phyloP scores from a whole-genome alignment of 2,113 vertebrate species.

The Leptodactylus fuscus region DNA sequence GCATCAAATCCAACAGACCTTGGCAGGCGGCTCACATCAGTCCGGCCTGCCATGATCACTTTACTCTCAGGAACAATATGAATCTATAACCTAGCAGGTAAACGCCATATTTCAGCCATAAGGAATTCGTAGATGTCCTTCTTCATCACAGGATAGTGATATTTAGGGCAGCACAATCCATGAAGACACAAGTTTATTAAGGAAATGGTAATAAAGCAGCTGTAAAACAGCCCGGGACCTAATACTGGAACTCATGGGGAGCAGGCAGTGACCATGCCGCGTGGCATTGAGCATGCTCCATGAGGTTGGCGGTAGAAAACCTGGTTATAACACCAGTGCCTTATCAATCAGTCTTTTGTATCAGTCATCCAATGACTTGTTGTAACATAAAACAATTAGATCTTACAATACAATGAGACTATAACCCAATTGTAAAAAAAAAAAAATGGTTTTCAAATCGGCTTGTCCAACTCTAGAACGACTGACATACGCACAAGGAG shows the following conservation, averaged over 20 bases:
- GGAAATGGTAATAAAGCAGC: background rate
- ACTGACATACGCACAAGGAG: background rate
- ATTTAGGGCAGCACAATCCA: background rate
- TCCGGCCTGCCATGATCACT: background rate
- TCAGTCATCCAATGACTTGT: background rate
- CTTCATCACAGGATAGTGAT: background rate
- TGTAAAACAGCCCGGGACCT: background rate
- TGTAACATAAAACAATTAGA: background rate
- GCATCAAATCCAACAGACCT: background rate
- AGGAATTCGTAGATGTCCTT: background rate
- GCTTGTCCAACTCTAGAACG: background rate
- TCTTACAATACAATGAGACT: background rate
- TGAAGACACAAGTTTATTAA: background rate
- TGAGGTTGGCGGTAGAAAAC: background rate
- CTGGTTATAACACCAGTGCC: constrained; percentile 52
- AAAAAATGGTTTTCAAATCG: background rate
- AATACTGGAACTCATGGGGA: background rate
- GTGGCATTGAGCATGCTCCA: constrained; percentile 41
- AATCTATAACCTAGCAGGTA: background rate
- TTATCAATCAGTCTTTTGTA: constrained; percentile 9
- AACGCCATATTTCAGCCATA: constrained; percentile 7
- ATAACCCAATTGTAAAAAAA: too few relatives aligned
- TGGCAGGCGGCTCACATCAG: background rate
- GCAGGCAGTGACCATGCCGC: constrained; percentile 53
- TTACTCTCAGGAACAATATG: constrained; percentile 13